phyloP scores from a whole-genome alignment of 2,888 invertebrate species.

The Boloria selene region DNA sequence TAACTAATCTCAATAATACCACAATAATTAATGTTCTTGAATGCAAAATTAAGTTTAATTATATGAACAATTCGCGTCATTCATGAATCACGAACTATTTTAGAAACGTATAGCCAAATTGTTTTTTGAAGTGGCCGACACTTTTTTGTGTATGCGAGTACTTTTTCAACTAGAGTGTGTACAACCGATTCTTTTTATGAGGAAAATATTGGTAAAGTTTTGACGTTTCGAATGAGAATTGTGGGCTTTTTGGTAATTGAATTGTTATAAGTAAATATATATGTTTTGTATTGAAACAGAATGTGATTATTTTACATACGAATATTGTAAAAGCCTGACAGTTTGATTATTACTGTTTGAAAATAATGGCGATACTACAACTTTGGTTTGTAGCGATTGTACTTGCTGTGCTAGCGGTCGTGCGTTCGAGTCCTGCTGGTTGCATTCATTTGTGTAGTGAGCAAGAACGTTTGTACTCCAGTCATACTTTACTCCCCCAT shows the following conservation, averaged over 20 bases:
- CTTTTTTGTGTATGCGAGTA: conserved; percentile 11
- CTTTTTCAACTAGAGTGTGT: conserved; percentile 12
- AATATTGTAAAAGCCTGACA: too few relatives aligned
- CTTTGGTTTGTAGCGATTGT: too few relatives aligned
- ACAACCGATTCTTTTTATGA: conserved; percentile 19
- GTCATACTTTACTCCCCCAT: too few relatives aligned
- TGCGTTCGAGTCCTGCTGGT: too few relatives aligned
- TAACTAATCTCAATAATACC: too few relatives aligned
- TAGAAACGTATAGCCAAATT: conserved; percentile 6
- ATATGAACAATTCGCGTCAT: conserved; percentile 7
- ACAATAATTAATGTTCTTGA: conserved; percentile 8
- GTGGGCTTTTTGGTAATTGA: conserved; percentile 13
- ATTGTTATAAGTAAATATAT: conserved; percentile 13
- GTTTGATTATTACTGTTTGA: too few relatives aligned
- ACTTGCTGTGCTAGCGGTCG: too few relatives aligned
- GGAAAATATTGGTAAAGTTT: conserved; percentile 16
- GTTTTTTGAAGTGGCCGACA: conserved; percentile 9
- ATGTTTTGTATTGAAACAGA: conserved; percentile 11
- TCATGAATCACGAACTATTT: conserved; percentile 12
- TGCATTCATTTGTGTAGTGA: too few relatives aligned
- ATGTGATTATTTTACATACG: background rate
- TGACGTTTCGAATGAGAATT: conserved; percentile 7
- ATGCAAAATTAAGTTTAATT: conserved; percentile 7
- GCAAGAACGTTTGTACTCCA: too few relatives aligned
- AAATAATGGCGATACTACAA: too few relatives aligned